A percentile compares a stretch with the other conserved stretches of the same genome.
Conservation (phyloP, 2,888 invertebrate species). For the Catocala sponsa region DNA sequence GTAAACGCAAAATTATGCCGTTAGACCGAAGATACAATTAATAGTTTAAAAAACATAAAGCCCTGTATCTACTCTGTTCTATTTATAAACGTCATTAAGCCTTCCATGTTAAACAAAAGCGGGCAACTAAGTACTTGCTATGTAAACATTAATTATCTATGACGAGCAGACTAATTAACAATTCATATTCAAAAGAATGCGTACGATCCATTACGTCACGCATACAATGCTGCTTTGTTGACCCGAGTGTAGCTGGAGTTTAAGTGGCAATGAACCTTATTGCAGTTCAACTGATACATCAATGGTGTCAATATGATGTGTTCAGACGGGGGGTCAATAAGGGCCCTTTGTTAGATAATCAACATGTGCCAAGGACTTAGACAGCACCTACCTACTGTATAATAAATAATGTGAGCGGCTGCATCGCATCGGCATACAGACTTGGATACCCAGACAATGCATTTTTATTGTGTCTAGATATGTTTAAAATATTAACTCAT, state of each 20-base stretch:
- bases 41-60: no score
- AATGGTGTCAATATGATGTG: slow-evolving; percentile 64
- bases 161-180: slow-evolving; percentile 60
- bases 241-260: slow-evolving; percentile 48
- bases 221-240: slow-evolving; percentile 59
- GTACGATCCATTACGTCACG: slow-evolving; percentile 55
- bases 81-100: slow-evolving; percentile 12
- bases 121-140: slow-evolving; percentile 16
- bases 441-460: no score
- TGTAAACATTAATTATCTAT: slow-evolving; percentile 56
- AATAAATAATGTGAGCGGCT: background rate
- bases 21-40: no score
- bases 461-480: no score
- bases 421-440: no score
- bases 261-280: slow-evolving; percentile 67
- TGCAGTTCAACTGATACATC: slow-evolving; percentile 56
- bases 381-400: background rate
- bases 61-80: background rate
- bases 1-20: no score
- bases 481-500: no score
- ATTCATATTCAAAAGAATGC: slow-evolving; percentile 65
- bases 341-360: slow-evolving; percentile 59
- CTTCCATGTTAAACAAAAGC: slow-evolving; percentile 15
- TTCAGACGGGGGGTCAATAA: slow-evolving; percentile 60
- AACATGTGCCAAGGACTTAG: slow-evolving; percentile 23